Evolutionary conservation across 2,113 vertebrate genomes (phyloP), one percentile per base, ranked within the genome.

Genomic region (Peromyscus leucopus): DNA sequence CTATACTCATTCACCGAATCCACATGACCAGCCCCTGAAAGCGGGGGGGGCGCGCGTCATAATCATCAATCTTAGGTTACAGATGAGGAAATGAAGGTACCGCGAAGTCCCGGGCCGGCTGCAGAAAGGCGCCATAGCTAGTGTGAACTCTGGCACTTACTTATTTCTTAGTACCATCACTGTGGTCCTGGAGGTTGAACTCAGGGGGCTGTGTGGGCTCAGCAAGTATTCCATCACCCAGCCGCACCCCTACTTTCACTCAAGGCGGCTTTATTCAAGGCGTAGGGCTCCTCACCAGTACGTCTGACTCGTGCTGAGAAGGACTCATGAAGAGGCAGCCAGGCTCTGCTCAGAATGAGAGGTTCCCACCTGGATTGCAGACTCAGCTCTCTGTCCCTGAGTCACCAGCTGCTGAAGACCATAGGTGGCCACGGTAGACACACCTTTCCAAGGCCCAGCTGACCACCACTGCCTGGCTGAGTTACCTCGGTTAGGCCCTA

Each of bases 231-330:
- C 51, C 46, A 55, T 22, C 13, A 69, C 48, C 51, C 5, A 33
- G 33, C 9, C 7, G 12, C 19, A 42, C 39, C 87, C 69, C 24
- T 11, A n/a, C 46, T 51, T 74, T 79, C 36, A 74, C 22, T 74
- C 15, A 28, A 12, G 9, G 74, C 33, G 10, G 17, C 69, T 84
- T 2, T 17, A 11, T 28, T 84, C 42, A 11, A 19, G 9, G 61
- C n/a, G 1, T 80, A 9, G 19, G 7, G 55, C 22, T 19, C 19
- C 63, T 16, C 4, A n/a, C 10, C 28, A 6, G 33, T 4, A 0
- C 0, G 0, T 13, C 13, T 11, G 57, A 22, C 17, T 42, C 21
- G 7, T 21, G 33, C 36, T 19, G 6, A 0, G 16, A 63, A 13
- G 7, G 26, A 5, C 7, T 4, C n/a, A 2, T 0, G 1, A 36